Evolutionary conservation across 1,140 invertebrate species (phyloP), one percentile per base, ranked within the genome.

Genomic region (Micrasema longulum): DNA sequence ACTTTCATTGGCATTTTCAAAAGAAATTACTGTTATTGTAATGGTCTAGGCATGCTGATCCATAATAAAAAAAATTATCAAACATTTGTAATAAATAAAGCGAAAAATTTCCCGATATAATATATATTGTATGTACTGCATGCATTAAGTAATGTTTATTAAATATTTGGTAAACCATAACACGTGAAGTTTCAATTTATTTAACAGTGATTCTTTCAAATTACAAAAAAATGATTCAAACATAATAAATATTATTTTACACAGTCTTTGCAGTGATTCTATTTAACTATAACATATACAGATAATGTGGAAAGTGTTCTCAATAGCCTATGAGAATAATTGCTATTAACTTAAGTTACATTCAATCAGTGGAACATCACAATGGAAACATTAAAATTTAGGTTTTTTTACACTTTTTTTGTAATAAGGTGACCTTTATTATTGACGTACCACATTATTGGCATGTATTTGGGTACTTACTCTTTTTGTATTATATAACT

Each of bases 11-110:
- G 57, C 69, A 73, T 11, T 69, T 72, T 38, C 68, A 48, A 57
- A 69, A 75, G 41, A 72, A 69, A 69, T 55, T 62, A 69, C 26
- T 69, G 57, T 72, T 70, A 63, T 72, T 64, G 67, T 69, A 60
- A 71, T 68, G 60, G 69, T 75, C 74, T 75, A 75, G 71, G 70
- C 74, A 75, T 75, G 74, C 74, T 75, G 50, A 60, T 75, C 65
- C 48, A 72, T 75, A 75, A 66, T 69, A 75, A 75, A 72, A 71
- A 70, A 50, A n/a, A n/a, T n/a, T 43, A 48, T 75, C 67, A 75
- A 75, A 75, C 74, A 75, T 53, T 67, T 60, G 60, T 69, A 71
- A 75, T 75, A 52, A 70, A 75, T 70, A 57, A 75, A 75, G 74
- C 74, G 62, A 75, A 72, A 75, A 50, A 70, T 53, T 63, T 69